Evolutionary conservation across 2,888 invertebrate genomes (phyloP).

Genomic region (Andrena chrysosceles): DNA sequence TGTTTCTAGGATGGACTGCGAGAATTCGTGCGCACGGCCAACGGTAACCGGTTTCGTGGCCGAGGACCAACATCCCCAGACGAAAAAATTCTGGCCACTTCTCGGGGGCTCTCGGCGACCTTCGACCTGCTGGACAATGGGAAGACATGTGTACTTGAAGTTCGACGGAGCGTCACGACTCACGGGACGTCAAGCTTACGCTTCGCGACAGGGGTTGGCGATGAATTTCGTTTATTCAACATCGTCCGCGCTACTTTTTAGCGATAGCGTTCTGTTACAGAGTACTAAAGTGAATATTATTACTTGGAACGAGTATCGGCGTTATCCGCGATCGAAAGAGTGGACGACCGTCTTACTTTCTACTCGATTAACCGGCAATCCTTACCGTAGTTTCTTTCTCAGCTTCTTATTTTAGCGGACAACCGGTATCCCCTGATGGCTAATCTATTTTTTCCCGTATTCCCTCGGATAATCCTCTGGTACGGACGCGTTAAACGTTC

Average conservation of each 20-base stretch:
- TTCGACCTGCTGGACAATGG: slow-evolving; percentile 40
- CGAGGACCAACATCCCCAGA: slow-evolving; percentile 32
- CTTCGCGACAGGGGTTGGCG: too few relatives aligned
- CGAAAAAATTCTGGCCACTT: slow-evolving; percentile 27
- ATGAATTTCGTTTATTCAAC: too few relatives aligned
- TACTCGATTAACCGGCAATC: slow-evolving; percentile 19
- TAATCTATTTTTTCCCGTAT: neutral
- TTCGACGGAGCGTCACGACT: neutral
- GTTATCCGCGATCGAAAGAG: neutral
- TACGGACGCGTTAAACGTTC: slow-evolving; percentile 8
- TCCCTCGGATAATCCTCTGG: neutral
- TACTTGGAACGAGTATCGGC: neutral
- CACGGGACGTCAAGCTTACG: neutral
- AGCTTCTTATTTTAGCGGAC: neutral
- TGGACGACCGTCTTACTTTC: slow-evolving; percentile 11
- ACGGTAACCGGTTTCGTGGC: slow-evolving; percentile 56
- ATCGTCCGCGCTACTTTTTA: neutral
- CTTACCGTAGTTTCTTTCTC: neutral
- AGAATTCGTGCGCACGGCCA: slow-evolving; percentile 17
- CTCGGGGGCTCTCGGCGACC: slow-evolving; percentile 29
- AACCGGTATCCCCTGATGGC: neutral
- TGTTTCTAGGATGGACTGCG: slow-evolving; percentile 43
- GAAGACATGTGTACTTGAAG: neutral
- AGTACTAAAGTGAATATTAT: neutral
- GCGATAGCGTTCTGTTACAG: neutral